Evolutionary conservation across 2,888 invertebrate species (phyloP), one percentile per base, ranked within the genome.

Genomic region (Trachelus iudaicus): DNA sequence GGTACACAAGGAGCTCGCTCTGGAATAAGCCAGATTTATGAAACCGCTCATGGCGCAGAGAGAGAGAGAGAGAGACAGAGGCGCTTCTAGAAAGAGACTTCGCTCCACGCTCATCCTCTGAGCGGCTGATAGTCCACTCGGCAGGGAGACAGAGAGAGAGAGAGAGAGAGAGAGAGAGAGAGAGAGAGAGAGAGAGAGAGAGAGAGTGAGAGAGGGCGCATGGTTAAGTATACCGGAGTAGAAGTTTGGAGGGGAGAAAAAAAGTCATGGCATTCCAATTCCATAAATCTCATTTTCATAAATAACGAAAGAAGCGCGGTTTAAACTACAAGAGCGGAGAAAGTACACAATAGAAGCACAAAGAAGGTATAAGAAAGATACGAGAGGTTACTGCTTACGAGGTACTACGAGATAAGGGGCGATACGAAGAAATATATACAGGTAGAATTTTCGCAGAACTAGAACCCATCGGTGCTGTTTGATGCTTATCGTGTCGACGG

Each of bases 11-110:
- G 9, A 0, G 15, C 12, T 12, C 13, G 71, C 31, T 33, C 9
- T 23, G 71, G 71, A 31, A 34, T 71, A 71, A 71, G 33, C 71
- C 71, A 71, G 71, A 71, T 71, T 71, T 71, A 71, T 71, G 71
- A 56, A 56, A 56, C 23, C 56, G 56, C 23, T 56, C 56, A 23
- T 56, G 56, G 9, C 23, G 23, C 3, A 23, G 9, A 56, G 23
- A 71, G 71, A 13, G 71, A 71, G 71, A 37, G 35, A 4, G 37
- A 40, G 37, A 69, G 69, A 30, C 4, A 31, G 71, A 37, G 33
- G n/a, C n/a, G n/a, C n/a, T n/a, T n/a, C n/a, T n/a, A 30, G 1
- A 23, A 9, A 34, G 6, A 34, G 34, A 34, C 15, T 40, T 40
- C 40, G 15, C 23, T 56, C 40, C 23, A 23, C 9, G 23, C 9